A percentile compares a stretch with the other conserved stretches of the same genome.
Evolutionary conservation across 1,140 invertebrate species (phyloP).

Genomic region (Cydia pomonella): DNA sequence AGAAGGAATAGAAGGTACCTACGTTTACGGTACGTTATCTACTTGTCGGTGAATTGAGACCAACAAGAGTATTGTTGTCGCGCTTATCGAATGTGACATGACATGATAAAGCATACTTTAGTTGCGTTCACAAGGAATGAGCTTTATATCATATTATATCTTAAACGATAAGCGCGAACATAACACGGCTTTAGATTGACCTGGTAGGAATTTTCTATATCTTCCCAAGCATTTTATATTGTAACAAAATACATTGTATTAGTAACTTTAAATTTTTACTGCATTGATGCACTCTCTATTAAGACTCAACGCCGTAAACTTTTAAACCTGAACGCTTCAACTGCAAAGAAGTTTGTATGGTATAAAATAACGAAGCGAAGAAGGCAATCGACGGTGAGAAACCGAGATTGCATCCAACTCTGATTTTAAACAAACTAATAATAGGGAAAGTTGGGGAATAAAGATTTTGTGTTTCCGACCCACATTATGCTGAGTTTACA

Average conservation of each 20-base stretch:
- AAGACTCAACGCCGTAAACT: neutral
- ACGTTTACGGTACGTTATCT: no score
- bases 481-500: neutral
- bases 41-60: no score
- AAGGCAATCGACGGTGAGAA: constrained; percentile 49
- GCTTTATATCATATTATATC: no score
- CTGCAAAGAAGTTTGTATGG: constrained; percentile 36
- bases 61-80: no score
- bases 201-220: no score
- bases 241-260: neutral
- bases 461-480: constrained; percentile 51
- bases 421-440: constrained; percentile 66
- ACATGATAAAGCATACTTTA: no score
- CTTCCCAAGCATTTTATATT: no score
- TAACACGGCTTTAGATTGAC: no score
- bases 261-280: neutral
- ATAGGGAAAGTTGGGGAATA: constrained; percentile 66
- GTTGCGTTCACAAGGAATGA: no score
- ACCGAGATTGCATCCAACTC: constrained; percentile 47
- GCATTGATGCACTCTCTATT: neutral
- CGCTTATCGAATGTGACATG: no score
- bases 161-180: no score
- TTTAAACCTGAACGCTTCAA: neutral
- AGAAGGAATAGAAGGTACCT: no score
- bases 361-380: constrained; percentile 50